Percentiles rank a stretch among this genome's conserved stretches.
These are phyloP conservation scores for Cryptomyrus ogoouensis DNA, from an alignment of 2,113 vertebrate genomes.

Conservation along the genomic window DNA sequence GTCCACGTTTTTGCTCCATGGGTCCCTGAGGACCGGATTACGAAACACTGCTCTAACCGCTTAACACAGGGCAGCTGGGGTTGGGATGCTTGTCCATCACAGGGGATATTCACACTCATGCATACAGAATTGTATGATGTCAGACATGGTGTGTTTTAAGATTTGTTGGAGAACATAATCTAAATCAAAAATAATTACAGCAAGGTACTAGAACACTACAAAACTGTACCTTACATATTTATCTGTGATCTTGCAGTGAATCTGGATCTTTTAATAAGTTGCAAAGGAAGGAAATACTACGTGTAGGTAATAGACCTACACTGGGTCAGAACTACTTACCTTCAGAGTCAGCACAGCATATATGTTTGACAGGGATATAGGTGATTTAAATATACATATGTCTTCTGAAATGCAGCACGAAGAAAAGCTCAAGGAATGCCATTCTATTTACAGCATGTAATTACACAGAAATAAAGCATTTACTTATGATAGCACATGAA, in stretches of 20 bases:
- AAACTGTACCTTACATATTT: neutral
- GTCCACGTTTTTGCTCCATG: neutral
- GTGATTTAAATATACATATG: neutral
- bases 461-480: slow-evolving; percentile 1
- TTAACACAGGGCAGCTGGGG: neutral
- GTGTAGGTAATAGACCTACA: neutral
- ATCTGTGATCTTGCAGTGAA: neutral
- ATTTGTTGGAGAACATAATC: neutral
- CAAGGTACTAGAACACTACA: neutral
- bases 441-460: neutral
- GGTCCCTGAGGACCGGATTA: neutral
- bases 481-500: neutral
- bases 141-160: neutral
- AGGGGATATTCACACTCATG: neutral
- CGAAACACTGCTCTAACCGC: neutral
- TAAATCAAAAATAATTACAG: neutral
- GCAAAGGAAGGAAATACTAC: neutral
- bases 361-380: neutral
- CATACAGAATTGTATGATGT: neutral
- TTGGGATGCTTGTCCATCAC: neutral
- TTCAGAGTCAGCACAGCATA: neutral
- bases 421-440: neutral
- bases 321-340: neutral
- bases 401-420: neutral
- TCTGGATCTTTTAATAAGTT: neutral